These are phyloP conservation scores for Tinea trinotella DNA, from an alignment of 2,888 invertebrate species.

Conservation along the genomic window DNA sequence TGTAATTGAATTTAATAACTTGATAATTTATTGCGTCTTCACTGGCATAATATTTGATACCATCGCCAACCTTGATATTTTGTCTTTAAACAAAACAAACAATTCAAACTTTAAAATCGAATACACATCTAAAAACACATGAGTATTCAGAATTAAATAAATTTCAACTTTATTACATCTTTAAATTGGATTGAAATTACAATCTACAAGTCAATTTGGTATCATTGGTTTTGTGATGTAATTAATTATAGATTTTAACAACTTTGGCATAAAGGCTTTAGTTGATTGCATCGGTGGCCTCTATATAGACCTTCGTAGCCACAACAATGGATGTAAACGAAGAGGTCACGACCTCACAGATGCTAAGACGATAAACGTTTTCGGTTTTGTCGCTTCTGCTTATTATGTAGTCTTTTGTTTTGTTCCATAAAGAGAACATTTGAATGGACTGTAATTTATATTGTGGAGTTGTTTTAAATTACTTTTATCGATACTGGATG, in stretches of 20 bases:
- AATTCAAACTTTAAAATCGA: constrained; percentile 1
- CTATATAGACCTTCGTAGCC: constrained; percentile 24
- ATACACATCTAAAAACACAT: not conserved
- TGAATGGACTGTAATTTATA: not conserved
- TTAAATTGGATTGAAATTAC: not conserved
- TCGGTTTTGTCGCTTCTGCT: constrained; percentile 33
- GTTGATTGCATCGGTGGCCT: constrained; percentile 19
- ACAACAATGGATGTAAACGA: constrained; percentile 27
- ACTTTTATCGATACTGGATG: too few relatives aligned
- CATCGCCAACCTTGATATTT: constrained; percentile 28
- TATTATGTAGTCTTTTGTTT: constrained; percentile 16
- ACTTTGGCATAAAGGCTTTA: not conserved
- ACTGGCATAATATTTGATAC: constrained; percentile 28
- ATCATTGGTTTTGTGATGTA: not conserved
- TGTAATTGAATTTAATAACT: constrained; percentile 47
- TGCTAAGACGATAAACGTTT: constrained; percentile 27
- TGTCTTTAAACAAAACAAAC: constrained; percentile 1
- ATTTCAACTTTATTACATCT: not conserved
- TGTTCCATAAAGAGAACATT: not conserved
- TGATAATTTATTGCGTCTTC: constrained; percentile 47
- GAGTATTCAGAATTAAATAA: not conserved
- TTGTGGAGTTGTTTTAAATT: too few relatives aligned
- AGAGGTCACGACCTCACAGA: constrained; percentile 33
- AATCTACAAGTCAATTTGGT: not conserved
- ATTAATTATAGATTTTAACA: constrained; percentile 6